Base-by-base conservation (phyloP, 2,888 invertebrate species). In the Ethmia dodecea region DNA sequence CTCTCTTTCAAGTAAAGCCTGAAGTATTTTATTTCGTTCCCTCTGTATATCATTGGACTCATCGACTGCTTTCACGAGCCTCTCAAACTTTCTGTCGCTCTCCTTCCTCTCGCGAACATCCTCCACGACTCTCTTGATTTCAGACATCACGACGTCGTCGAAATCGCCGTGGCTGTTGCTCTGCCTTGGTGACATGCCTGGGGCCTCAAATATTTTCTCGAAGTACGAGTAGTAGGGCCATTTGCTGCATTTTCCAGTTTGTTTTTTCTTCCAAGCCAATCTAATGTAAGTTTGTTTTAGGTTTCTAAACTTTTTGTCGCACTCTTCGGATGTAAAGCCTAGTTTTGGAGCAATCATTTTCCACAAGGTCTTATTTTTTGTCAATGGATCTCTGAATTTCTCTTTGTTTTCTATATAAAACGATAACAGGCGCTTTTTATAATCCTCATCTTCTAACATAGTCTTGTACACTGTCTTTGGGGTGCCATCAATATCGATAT, bases 171-270 rank as follows among this genome's bases (percentile, higher is more conserved):
- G 6, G 10, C 5, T 15, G 11, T 12, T 24, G 5, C 9, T 14
- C 1, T 30, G 18, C 6, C 3, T 9, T 10, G n/a, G n/a, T n/a
- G n/a, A 5, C 14, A 28, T 22, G 9, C 33, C 40, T 0, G 51
- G 40, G n/a, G 67, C 62, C 31, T 64, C 64, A 45, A 68, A 86
- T 40, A 84, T 86, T 47, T 67, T 66, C 44, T 81, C 76, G 50
- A 84, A 84, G 32, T 75, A 73, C 2, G 55, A 42, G 39, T 60
- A 84, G 45, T 86, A 86, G 5, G 79, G 80, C 86, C 86, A 86
- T 32, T 59, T 69, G 29, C 56, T 68, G 5, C 40, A 47, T 43
- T 68, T 70, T 1, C 79, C 83, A n/a, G 65, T 68, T 10, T 66
- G 57, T 20, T 58, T 60, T 33, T 66, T 75, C 40, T 69, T 76